Evolutionary conservation across 2,888 invertebrate species (phyloP), one percentile per base, ranked within the genome.

Genomic region (Isoperla grammatica): DNA sequence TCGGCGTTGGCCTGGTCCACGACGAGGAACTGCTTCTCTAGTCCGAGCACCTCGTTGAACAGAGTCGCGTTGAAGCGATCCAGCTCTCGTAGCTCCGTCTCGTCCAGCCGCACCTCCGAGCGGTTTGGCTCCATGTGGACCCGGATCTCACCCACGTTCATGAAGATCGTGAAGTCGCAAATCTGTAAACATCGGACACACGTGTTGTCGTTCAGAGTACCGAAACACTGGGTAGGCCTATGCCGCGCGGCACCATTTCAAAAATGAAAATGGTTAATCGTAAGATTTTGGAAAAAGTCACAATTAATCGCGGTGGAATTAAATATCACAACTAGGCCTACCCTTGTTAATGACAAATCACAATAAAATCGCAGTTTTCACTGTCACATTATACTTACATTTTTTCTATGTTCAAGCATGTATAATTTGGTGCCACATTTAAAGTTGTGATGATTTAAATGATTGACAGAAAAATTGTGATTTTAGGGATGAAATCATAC

Each of bases 21-120:
- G 20, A 66, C 72, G 49, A 86, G 71, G 69, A 84, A 89, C 20
- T 75, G 70, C 66, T 86, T 84, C 54, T 84, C 78, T 1, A 86
- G 70, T 11, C 79, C 74, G 17, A 93, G 71, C 1, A 94, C 76
- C 71, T 87, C 81, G 6, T 80, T 79, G 70, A 92, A 92, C n/a
- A 94, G 65, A 69, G 87, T 81, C 46, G 78, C 78, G 71, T 94
- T 91, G 69, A 90, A 93, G 15, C 78, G 75, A 69, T 73, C 78
- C 61, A 87, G 68, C 19, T 72, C 67, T 0, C 74, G 65, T 46
- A 90, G 72, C 63, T 87, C 72, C 0, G 75, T 69, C 0, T 70
- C 57, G 1, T 73, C 72, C 3, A 88, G 69, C 0, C 60, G 60
- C 0, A 84, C 65, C 1, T 71, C 23, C 0, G 74, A 72, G 55